phyloP scores from a whole-genome alignment of 1,140 invertebrate species.

The Aleiodes sp. region DNA sequence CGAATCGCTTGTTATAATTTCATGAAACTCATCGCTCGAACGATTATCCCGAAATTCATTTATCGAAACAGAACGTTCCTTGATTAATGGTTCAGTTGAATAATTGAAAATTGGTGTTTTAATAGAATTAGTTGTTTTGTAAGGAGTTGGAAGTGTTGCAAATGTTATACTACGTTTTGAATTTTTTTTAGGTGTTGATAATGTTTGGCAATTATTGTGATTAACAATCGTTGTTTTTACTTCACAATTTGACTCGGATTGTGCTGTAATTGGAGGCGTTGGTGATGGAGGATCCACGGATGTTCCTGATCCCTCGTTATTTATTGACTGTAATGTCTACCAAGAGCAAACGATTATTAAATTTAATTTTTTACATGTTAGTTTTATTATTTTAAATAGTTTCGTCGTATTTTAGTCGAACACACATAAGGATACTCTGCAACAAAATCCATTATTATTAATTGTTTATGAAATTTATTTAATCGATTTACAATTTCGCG shows the following conservation, averaged over 20 bases:
- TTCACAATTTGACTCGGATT: slow-evolving; percentile 28
- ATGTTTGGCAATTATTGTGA: slow-evolving; percentile 46
- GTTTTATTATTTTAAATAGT: background rate
- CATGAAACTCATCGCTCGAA: slow-evolving; percentile 28
- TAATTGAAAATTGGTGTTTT: slow-evolving; percentile 29
- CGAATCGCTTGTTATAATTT: slow-evolving; percentile 24
- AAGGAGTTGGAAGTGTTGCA: slow-evolving; percentile 47
- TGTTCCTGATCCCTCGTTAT: slow-evolving; percentile 53
- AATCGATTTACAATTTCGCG: too few relatives aligned
- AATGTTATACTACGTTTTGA: slow-evolving; percentile 52
- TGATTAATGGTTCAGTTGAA: slow-evolving; percentile 26
- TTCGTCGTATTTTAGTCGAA: slow-evolving; percentile 16
- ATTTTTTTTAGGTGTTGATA: slow-evolving; percentile 44
- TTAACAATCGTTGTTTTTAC: slow-evolving; percentile 44
- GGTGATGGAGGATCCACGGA: slow-evolving; percentile 53
- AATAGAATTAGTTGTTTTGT: slow-evolving; percentile 30
- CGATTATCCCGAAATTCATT: too few relatives aligned
- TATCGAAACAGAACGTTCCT: slow-evolving; percentile 36
- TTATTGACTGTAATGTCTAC: slow-evolving; percentile 45
- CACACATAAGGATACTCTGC: slow-evolving; percentile 33
- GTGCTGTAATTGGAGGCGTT: slow-evolving; percentile 28
- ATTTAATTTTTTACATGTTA: background rate
- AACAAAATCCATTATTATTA: background rate
- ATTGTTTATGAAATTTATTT: background rate
- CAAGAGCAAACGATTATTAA: slow-evolving; percentile 6